A percentile compares a stretch with the other conserved stretches of the same genome.
Conservation (phyloP, 2,888 invertebrate species). For the Sinopyrophorus schimmeli region DNA sequence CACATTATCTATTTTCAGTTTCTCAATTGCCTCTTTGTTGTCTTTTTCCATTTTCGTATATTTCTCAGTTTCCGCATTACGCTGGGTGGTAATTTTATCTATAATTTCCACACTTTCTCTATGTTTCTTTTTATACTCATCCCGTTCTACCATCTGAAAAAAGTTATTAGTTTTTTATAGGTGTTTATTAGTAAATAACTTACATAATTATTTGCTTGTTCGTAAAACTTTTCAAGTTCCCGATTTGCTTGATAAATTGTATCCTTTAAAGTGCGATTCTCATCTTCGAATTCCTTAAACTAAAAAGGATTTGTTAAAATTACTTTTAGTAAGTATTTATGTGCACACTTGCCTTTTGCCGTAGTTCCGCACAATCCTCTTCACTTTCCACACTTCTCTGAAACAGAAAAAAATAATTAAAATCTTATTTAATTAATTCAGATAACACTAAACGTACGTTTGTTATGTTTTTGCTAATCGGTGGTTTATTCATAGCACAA, state of each 20-base stretch:
- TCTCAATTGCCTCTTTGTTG: constrained; percentile 17
- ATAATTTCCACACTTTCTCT: constrained; percentile 17
- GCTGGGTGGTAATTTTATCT: constrained; percentile 17
- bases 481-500: too few species aligned
- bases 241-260: constrained; percentile 38
- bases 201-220: constrained; percentile 26
- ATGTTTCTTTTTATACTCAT: constrained; percentile 23
- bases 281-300: constrained; percentile 33
- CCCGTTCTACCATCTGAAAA: constrained; percentile 15
- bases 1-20: constrained; percentile 1
- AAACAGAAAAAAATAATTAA: constrained; percentile 8
- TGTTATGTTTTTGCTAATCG: too few species aligned
- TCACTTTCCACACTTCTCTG: constrained; percentile 6
- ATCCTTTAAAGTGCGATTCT: constrained; percentile 39
- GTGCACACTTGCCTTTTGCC: constrained; percentile 3
- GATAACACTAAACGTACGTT: too few species aligned
- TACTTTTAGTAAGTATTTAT: too few species aligned
- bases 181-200: background rate
- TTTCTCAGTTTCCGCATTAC: constrained; percentile 20
- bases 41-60: constrained; percentile 19
- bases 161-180: too few species aligned
- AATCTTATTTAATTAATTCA: too few species aligned
- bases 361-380: constrained; percentile 1
- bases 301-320: too few species aligned
- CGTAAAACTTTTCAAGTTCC: constrained; percentile 36